Base-by-base conservation (phyloP, 2,113 vertebrate genomes). In the Ammospiza nelsoni region DNA sequence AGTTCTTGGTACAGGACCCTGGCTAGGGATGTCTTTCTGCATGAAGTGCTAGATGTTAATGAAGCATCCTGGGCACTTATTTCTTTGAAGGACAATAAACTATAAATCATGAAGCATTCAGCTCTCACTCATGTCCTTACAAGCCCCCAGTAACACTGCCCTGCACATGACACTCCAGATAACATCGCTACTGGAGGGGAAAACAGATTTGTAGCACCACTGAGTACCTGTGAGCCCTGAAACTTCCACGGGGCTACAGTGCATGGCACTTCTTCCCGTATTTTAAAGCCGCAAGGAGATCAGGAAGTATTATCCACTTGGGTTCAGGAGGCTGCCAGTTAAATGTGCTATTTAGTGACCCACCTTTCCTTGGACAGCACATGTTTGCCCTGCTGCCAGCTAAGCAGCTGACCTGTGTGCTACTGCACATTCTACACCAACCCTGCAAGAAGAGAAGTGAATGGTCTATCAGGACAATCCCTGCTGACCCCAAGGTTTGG, bases 251-350 rank as follows among this genome's bases (percentile, higher is more conserved):
- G 77, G 72, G 66, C 65, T 39, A 17, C 44, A 54, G 27, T 5
- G 29, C 5, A 4, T 2, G 5, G 29, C 69, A 19, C 35, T 67
- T 74, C 77, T 82, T 51, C 57, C 66, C 0, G 0, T 55, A 35
- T 68, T 58, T 35, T 66, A 84, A 87, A 87, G 52, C 65, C 44
- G 17, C 55, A 65, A 84, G 89, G 33, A 55, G 80, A 94, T 95
- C 80, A 78, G 65, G 57, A 81, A 78, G 91, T 33, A 78, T 96
- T 92, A 92, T 68, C 66, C 54, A 28, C 52, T 57, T 2, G 3
- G 37, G 52, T 74, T 48, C 68, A 57, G 55, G 21, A 92, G 43
- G 68, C 59, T 71, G 61, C 51, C 49, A 68, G 84, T 52, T 49
- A 82, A 85, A 79, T 0, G 1, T 22, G 35, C 44, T 80, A 21